Evolutionary conservation across 1,140 invertebrate species (phyloP), one percentile per base, ranked within the genome.

Genomic region (Drosophila baimaii): DNA sequence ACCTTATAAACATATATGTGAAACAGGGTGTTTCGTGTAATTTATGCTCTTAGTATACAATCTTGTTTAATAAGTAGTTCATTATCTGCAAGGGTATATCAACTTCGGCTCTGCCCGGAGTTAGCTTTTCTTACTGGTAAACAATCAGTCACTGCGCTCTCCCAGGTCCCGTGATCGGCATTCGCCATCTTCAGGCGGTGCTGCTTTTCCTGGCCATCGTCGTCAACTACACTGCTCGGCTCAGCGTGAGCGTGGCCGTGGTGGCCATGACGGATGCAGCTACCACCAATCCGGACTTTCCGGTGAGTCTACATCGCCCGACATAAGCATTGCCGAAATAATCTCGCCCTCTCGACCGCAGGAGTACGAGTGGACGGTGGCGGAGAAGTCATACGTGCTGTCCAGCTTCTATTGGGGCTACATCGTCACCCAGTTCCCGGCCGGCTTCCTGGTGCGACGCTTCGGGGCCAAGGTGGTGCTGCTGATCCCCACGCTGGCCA

Each of bases 381-480:
- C 85, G 1, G 75, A 90, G 17, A 92, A 93, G 76, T 93, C 93
- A 6, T 80, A 94, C 2, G 93, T 95, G 17, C 84, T 95, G 2
- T 94, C 94, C 3, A 94, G 95, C 5, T 96, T 96, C 73, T 96
- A 95, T 72, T 95, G 94, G 94, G 93, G 93, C 17, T 94, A 94
- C 49, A 90, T 94, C 5, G 19, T 93, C 0, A 93, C 94, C 0
- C 91, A 92, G 59, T 93, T 97, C 6, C 95, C 96, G 0, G 95
- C 94, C 2, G 96, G 96, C 1, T 93, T 95, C 43, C 70, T 96
- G 15, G 94, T 94, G 0, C 93, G 95, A 61, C 93, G 91, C n/a
- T 95, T 94, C 64, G 95, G 96, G 10, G 93, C 94, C 0, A 95
- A 95, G 81, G 91, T 91, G 15, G 92, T 96, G 3, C 92, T 97